Evolutionary conservation across 1,140 invertebrate species (phyloP).

Genomic region (Drosophila littoralis): DNA sequence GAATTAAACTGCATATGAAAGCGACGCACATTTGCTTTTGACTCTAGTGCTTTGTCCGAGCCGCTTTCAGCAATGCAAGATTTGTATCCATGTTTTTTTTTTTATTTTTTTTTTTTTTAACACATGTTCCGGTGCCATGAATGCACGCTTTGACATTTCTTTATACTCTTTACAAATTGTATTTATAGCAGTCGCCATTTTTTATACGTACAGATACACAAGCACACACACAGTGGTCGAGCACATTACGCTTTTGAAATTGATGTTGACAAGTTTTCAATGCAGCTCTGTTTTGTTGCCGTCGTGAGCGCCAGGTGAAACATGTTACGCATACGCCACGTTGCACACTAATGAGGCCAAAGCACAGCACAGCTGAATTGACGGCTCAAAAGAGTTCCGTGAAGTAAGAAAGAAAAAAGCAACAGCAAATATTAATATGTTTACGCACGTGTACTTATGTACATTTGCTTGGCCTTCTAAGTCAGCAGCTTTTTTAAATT

Average conservation of each 20-base stretch:
- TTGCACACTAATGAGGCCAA: slow-evolving; percentile 73
- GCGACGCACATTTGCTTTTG: slow-evolving; percentile 9
- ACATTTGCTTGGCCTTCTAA: slow-evolving; percentile 38
- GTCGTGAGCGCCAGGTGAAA: slow-evolving; percentile 59
- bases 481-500: slow-evolving; percentile 62
- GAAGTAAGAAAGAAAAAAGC: slow-evolving; percentile 7
- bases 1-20: slow-evolving; percentile 15
- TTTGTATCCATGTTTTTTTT: slow-evolving; percentile 3
- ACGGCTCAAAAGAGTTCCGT: slow-evolving; percentile 6
- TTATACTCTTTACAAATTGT: slow-evolving; percentile 68
- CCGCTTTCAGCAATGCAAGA: slow-evolving; percentile 8
- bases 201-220: slow-evolving; percentile 35
- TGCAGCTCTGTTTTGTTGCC: slow-evolving; percentile 29
- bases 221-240: slow-evolving; percentile 50
- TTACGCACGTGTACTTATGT: slow-evolving; percentile 23
- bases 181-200: slow-evolving; percentile 76
- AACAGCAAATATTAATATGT: slow-evolving; percentile 13
- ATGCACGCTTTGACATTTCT: slow-evolving; percentile 54
- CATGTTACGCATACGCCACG: slow-evolving; percentile 73
- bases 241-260: slow-evolving; percentile 65
- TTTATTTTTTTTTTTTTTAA: slow-evolving; percentile 17
- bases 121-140: slow-evolving; percentile 47
- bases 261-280: slow-evolving; percentile 69
- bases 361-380: slow-evolving; percentile 26
- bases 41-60: slow-evolving; percentile 10